These are phyloP conservation scores for Nomada goodeniana DNA, from an alignment of 2,888 invertebrate species.

Conservation along the genomic window DNA sequence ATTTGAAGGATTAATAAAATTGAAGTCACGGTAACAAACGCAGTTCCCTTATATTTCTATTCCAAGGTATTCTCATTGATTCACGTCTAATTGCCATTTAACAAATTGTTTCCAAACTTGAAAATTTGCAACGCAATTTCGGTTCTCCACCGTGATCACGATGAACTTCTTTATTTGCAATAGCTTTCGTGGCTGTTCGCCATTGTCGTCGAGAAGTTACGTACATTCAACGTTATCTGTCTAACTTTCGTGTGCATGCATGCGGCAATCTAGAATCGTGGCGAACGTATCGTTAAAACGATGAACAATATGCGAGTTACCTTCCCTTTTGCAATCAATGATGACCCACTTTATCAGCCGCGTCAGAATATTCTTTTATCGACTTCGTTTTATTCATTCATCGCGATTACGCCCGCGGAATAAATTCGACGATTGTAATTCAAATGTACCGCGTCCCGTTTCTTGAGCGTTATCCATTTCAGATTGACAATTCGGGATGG, in stretches of 20 bases:
- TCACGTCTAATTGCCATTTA: no score
- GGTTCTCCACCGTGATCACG: neutral
- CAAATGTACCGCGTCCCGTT: no score
- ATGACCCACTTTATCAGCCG: slow-evolving; percentile 60
- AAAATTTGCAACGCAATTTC: no score
- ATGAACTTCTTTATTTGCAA: slow-evolving; percentile 3
- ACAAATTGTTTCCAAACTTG: no score
- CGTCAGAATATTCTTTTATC: slow-evolving; percentile 47
- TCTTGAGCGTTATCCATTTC: neutral
- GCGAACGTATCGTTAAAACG: slow-evolving; percentile 41
- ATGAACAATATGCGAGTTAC: slow-evolving; percentile 43
- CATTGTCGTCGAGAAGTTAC: neutral
- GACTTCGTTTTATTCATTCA: slow-evolving; percentile 10
- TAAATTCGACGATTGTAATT: neutral
- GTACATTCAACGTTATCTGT: slow-evolving; percentile 34
- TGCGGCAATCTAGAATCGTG: slow-evolving; percentile 4
- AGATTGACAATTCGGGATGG: no score
- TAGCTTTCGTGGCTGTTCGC: neutral
- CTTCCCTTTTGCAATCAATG: slow-evolving; percentile 51
- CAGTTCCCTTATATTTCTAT: no score
- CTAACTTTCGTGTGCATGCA: slow-evolving; percentile 43
- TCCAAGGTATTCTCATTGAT: no score
- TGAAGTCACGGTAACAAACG: no score
- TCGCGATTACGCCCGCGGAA: neutral
- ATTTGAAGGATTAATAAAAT: no score